phyloP scores from a whole-genome alignment of 2,797 vertebrate species.

The Synaphobranchus kaupii region DNA sequence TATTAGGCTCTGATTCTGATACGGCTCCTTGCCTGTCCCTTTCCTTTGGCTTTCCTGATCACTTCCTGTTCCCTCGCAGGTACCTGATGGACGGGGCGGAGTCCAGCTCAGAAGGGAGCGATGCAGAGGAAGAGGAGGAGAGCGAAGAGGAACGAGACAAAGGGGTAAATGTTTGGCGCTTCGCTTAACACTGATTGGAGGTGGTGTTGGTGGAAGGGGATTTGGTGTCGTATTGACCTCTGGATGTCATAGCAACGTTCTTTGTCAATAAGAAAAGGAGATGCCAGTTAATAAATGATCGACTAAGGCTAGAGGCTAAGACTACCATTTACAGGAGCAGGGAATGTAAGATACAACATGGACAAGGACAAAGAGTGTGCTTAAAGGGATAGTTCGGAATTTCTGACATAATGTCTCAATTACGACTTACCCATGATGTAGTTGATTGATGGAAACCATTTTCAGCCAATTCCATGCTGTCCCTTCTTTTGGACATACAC shows the following conservation, averaged over 20 bases:
- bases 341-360: not conserved
- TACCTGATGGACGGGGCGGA: conserved; percentile 82
- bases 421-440: too few species aligned
- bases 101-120: conserved; percentile 78
- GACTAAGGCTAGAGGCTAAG: too few species aligned
- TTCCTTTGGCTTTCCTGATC: conserved; percentile 26
- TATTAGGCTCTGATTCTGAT: too few species aligned
- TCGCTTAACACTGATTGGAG: not conserved
- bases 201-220: not conserved
- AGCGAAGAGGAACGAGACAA: conserved; percentile 62
- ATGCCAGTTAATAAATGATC: not conserved
- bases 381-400: too few species aligned
- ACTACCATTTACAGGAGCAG: not conserved
- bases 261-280: not conserved
- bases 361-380: not conserved
- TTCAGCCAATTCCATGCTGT: too few species aligned
- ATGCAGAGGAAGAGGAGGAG: conserved; percentile 69
- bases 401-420: too few species aligned
- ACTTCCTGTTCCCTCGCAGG: conserved; percentile 55
- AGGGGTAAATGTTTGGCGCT: conserved; percentile 45
- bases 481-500: too few species aligned
- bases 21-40: too few species aligned
- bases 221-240: not conserved
- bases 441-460: too few species aligned
- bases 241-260: not conserved